Conservation (phyloP, 2,113 vertebrate genomes). For the Xiphophorus couchianus region DNA sequence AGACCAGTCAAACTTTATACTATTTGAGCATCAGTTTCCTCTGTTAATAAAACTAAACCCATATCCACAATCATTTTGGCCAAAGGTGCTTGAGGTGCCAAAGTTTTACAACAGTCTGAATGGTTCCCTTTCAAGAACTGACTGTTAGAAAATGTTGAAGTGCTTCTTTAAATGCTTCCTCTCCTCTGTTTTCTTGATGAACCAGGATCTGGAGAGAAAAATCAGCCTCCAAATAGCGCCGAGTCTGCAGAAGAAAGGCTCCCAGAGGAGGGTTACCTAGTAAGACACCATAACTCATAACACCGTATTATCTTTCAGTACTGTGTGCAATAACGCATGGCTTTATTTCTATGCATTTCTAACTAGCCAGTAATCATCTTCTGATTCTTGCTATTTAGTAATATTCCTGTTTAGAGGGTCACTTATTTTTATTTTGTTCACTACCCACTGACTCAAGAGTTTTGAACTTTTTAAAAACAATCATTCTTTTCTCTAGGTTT, state of each 20-base stretch:
- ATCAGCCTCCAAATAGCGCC: constrained; percentile 21
- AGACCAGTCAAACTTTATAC: neutral
- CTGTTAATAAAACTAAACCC: neutral
- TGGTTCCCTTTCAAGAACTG: constrained; percentile 2
- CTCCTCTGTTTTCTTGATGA: constrained; percentile 30
- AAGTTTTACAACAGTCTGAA: neutral
- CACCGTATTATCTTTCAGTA: constrained; percentile 2
- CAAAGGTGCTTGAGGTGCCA: neutral
- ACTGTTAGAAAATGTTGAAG: constrained; percentile 9
- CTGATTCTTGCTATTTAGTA: neutral
- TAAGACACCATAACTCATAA: constrained; percentile 27
- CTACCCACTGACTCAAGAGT: neutral
- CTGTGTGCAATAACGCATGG: constrained; percentile 6
- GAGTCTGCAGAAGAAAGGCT: constrained; percentile 35
- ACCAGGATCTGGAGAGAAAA: constrained; percentile 36
- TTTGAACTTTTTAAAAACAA: neutral
- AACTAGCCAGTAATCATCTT: neutral
- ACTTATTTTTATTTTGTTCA: no score
- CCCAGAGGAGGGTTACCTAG: constrained; percentile 47
- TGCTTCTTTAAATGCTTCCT: constrained; percentile 4
- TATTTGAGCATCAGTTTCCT: neutral
- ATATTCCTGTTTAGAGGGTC: neutral
- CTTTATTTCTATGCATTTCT: constrained; percentile 5
- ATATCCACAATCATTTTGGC: neutral
- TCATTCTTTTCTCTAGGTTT: constrained; percentile 43